Percentiles rank a stretch among this genome's conserved stretches.
Evolutionary conservation across 2,888 invertebrate genomes (phyloP).

Genomic region (Onthophagus sagittarius): DNA sequence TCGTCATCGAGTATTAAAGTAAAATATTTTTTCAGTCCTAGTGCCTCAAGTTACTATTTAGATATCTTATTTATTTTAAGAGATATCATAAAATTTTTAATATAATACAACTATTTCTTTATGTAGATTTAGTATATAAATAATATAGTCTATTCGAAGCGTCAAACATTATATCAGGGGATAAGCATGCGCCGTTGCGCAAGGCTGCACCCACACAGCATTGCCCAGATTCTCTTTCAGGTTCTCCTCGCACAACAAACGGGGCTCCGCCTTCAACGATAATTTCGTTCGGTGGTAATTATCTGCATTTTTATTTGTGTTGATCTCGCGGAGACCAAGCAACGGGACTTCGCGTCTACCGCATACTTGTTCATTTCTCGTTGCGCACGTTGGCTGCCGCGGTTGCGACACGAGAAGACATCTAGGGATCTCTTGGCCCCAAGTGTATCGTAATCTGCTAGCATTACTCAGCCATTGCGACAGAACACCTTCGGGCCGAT

Average conservation of each 20-base stretch:
- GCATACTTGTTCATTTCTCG: neutral
- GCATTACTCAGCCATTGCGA: neutral
- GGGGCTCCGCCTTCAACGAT: neutral
- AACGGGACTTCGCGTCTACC: neutral
- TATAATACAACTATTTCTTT: too few relatives aligned
- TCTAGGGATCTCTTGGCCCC: neutral
- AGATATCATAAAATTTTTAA: too few relatives aligned
- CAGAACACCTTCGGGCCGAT: neutral
- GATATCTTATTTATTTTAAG: too few relatives aligned
- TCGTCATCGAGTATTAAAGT: too few relatives aligned
- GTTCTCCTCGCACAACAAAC: neutral
- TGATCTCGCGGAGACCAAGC: neutral
- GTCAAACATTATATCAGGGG: constrained; percentile 28
- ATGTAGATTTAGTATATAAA: neutral
- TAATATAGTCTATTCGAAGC: neutral
- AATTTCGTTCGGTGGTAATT: neutral
- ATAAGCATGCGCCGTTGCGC: constrained; percentile 33
- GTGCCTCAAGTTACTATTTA: too few relatives aligned
- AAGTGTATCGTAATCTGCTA: neutral
- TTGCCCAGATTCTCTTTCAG: constrained; percentile 14
- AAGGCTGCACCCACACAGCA: constrained; percentile 36
- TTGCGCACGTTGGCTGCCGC: neutral
- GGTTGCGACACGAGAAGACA: neutral
- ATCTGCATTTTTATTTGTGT: neutral
- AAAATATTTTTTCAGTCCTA: too few relatives aligned